These are phyloP conservation scores for Mormyrus iriodes DNA, from an alignment of 2,113 vertebrate species.

Conservation along the genomic window DNA sequence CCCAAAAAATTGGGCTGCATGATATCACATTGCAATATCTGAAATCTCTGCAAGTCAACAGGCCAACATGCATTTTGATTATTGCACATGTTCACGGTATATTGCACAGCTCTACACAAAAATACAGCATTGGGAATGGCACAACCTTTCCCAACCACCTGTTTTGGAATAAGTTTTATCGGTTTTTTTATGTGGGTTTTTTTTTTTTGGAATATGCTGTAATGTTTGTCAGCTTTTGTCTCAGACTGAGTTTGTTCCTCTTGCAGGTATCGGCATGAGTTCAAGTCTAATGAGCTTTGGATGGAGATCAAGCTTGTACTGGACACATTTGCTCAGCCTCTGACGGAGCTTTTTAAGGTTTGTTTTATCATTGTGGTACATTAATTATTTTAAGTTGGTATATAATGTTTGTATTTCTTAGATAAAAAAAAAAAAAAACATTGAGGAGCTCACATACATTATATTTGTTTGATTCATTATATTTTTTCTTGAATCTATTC, in stretches of 20 bases:
- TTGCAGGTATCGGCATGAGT: conserved; percentile 91
- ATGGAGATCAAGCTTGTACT: conserved; percentile 94
- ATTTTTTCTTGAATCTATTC: background rate
- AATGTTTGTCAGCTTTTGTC: background rate
- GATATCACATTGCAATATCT: background rate
- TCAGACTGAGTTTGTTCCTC: conserved; percentile 23
- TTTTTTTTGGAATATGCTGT: background rate
- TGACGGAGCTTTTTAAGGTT: conserved; percentile 97
- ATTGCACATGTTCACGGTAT: background rate
- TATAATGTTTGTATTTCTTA: background rate
- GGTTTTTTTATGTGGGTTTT: background rate
- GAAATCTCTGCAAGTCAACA: background rate
- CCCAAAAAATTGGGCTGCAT: background rate
- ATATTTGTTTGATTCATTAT: background rate
- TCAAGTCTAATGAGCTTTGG: conserved; percentile 97
- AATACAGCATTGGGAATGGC: background rate
- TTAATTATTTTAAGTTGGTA: background rate
- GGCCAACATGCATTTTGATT: background rate
- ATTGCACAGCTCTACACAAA: background rate
- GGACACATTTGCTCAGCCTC: conserved; percentile 88
- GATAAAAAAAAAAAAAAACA: too few species aligned
- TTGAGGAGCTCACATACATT: background rate
- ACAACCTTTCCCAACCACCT: background rate
- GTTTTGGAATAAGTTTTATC: background rate
- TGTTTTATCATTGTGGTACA: conserved; percentile 1